Evolutionary conservation across 2,888 invertebrate species (phyloP), one percentile per base, ranked within the genome.

Genomic region (Tinea semifulvella): DNA sequence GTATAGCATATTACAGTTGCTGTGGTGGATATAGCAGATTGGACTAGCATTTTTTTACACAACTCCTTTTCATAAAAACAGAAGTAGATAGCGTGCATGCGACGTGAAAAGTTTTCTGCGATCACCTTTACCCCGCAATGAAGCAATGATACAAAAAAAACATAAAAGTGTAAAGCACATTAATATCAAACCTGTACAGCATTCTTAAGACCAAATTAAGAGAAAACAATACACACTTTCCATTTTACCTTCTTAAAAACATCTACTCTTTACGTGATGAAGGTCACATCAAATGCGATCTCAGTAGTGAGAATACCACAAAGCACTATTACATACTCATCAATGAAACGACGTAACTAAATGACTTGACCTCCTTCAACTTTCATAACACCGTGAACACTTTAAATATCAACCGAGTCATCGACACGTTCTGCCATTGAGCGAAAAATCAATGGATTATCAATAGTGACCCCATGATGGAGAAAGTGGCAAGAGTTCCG

Each of bases 391-490:
- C 31, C 31, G 31, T 31, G 31, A 31, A 31, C 11, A 14, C 31
- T 2, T 31, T 31, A 22, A 7, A 22, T 22, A 22, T 7, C 25
- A 8, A 7, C 25, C 5, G 25, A 22, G 25, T 22, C 5, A 22
- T 11, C 28, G 11, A 28, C 28, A n/a, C 7, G 16, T 18, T 16
- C 18, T 18, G 18, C 18, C n/a, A 18, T n/a, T 18, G 18, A 40
- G 22, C 11, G 40, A 20, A 40, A 40, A 40, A 36, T 36, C 36
- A 16, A 40, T 40, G 40, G n/a, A 8, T 20, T 40, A 40, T 40
- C 40, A 40, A 40, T 22, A 40, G 2, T 40, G 40, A 40, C 40
- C 40, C 16, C 17, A 36, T 36, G 36, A 36, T 36, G 36, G 36
- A 36, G 36, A 36, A 36, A 36, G 36, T 36, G 36, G 3, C 14